A percentile compares a stretch with the other conserved stretches of the same genome.
These are phyloP conservation scores for Tinea semifulvella DNA, from an alignment of 2,888 invertebrate species.

Conservation along the genomic window DNA sequence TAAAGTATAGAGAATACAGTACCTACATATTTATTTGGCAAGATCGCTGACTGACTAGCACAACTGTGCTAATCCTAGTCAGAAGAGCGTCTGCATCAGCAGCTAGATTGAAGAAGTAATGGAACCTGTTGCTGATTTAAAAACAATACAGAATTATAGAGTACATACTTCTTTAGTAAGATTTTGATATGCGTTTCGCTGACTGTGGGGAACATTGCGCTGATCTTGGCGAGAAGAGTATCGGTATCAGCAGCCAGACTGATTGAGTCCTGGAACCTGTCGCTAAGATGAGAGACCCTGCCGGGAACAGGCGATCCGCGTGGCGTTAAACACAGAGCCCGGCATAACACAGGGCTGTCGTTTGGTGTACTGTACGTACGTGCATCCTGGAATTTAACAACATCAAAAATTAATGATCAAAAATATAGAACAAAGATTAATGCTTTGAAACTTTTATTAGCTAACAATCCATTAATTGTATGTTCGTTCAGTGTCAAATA, in stretches of 20 bases:
- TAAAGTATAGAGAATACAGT: no score
- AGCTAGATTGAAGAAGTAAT: no score
- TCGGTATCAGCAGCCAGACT: constrained; percentile 73
- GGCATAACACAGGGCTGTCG: constrained; percentile 52
- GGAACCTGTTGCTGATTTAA: no score
- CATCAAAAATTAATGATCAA: no score
- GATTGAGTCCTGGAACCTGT: constrained; percentile 70
- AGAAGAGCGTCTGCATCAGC: no score
- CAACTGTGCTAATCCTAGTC: no score
- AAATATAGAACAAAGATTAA: no score
- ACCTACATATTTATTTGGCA: no score
- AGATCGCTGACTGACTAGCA: no score
- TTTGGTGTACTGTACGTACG: constrained; percentile 45
- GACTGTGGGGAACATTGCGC: constrained; percentile 91
- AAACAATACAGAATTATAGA: neutral
- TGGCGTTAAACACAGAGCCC: constrained; percentile 56
- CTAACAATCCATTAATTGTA: no score
- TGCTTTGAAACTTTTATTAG: no score
- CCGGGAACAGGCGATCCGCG: constrained; percentile 59
- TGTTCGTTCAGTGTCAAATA: no score
- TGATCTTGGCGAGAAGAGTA: constrained; percentile 79
- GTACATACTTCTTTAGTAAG: constrained; percentile 87
- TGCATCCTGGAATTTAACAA: constrained; percentile 35
- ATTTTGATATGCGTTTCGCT: constrained; percentile 88
- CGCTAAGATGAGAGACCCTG: constrained; percentile 55